These are phyloP conservation scores for Orientallactaga sibirica DNA, from an alignment of 2,797 vertebrate genomes.

Conservation along the genomic window DNA sequence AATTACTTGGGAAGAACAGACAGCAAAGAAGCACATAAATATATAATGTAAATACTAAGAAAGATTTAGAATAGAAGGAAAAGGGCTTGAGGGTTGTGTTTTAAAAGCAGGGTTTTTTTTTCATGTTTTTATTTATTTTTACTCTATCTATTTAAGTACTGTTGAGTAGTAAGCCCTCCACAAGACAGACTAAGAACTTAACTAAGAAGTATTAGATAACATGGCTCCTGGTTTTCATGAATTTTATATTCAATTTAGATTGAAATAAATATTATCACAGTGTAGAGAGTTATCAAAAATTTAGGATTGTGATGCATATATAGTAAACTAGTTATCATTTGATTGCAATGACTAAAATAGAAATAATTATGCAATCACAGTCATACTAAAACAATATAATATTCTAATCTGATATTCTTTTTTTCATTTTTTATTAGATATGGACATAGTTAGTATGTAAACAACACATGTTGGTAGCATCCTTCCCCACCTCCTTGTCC, in stretches of 20 bases:
- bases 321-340: not conserved
- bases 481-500: too few species aligned
- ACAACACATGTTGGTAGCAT: too few species aligned
- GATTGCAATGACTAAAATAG: not conserved
- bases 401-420: not conserved
- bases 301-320: not conserved
- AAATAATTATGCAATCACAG: not conserved
- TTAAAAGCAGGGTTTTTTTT: too few species aligned
- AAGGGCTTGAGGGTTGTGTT: not conserved
- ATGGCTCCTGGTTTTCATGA: not conserved
- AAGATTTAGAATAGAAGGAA: not conserved
- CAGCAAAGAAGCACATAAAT: not conserved
- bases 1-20: not conserved
- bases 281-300: not conserved
- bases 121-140: not conserved
- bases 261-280: not conserved
- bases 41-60: not conserved
- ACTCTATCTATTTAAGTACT: not conserved
- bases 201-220: not conserved
- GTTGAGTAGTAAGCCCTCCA: not conserved
- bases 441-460: too few species aligned
- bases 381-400: not conserved
- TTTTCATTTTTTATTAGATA: not conserved
- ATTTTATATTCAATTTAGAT: not conserved
- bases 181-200: not conserved